Base-by-base conservation (phyloP, 2,888 invertebrate species). In the Flexamia atlantica region DNA sequence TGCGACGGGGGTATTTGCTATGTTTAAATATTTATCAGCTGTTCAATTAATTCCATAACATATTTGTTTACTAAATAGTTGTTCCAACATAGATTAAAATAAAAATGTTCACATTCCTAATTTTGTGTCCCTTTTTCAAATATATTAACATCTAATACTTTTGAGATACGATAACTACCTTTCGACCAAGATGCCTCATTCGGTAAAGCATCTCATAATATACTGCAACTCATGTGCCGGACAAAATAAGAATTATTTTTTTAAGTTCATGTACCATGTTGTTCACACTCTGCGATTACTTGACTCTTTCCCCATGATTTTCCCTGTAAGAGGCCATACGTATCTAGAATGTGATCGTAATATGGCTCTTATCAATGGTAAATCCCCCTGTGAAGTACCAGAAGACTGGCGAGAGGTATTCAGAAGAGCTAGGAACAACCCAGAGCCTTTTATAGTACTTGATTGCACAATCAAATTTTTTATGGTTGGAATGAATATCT, bases 151-250 rank as follows among this genome's bases (percentile, higher is more conserved):
- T n/a, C n/a, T n/a, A n/a, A n/a, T n/a, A n/a, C n/a, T n/a, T n/a
- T n/a, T n/a, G n/a, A n/a, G n/a, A n/a, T n/a, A n/a, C n/a, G n/a
- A n/a, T n/a, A n/a, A 81, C 42, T 81, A 32, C 36, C 12, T 84
- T 1, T 25, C 20, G n/a, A 42, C 23, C n/a, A 68, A 68, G 25
- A 28, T 84, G 1, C 20, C 20, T 23, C 7, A 70, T 28, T 2
- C 30, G 17, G 76, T 76, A 12, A 79, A 17, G 12, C 32, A 83
- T 9, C 46, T 83, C 17, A 4, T n/a, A 5, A 83, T 83, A 53
- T 83, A 74, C 23, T 83, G 83, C 23, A 74, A 83, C 30, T 83
- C 79, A 14, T 83, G 83, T 72, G 14, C 64, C 2, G 83, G 83
- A 1, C 83, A 79, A 32, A 83, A 83, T 60, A 83, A 83, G 42